Evolutionary conservation across 1,140 invertebrate genomes (phyloP).

Genomic region (Whitmania pigra): DNA sequence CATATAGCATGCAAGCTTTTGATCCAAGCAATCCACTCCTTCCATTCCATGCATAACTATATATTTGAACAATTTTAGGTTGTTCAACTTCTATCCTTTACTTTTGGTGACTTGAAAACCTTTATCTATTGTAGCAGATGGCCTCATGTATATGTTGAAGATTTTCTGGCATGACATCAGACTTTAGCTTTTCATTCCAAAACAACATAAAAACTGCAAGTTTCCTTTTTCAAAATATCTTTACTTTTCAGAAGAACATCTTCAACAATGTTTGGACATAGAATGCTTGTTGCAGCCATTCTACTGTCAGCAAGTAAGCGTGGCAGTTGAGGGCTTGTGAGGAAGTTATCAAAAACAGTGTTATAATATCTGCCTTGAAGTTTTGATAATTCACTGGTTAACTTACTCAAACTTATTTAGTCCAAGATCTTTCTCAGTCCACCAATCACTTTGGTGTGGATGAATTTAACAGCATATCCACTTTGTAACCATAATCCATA

Average conservation of each 20-base stretch:
- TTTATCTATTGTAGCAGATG: conserved; percentile 9
- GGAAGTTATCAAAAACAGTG: conserved; percentile 3
- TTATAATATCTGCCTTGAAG: neutral
- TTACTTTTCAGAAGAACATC: neutral
- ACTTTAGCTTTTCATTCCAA: neutral
- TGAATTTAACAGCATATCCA: conserved; percentile 17
- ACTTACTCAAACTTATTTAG: neutral
- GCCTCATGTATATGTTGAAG: conserved; percentile 7
- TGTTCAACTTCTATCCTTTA: neutral
- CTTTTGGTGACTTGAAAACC: neutral
- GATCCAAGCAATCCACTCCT: conserved; percentile 18
- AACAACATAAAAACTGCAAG: too few species aligned
- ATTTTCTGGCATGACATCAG: neutral
- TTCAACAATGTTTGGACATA: conserved; percentile 9
- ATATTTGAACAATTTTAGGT: conserved; percentile 7
- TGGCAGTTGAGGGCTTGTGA: conserved; percentile 2
- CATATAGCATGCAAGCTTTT: conserved; percentile 17
- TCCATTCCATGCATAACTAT: conserved; percentile 15
- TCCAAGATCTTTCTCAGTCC: conserved; percentile 11
- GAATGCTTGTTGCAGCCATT: conserved; percentile 15
- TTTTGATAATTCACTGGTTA: conserved; percentile 7
- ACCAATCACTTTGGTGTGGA: conserved; percentile 7
- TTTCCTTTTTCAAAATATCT: conserved; percentile 11
- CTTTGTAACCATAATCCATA: conserved; percentile 17
- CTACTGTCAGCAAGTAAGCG: neutral